Evolutionary conservation across 1,140 invertebrate genomes (phyloP).

Genomic region (Bombus sibiricus): DNA sequence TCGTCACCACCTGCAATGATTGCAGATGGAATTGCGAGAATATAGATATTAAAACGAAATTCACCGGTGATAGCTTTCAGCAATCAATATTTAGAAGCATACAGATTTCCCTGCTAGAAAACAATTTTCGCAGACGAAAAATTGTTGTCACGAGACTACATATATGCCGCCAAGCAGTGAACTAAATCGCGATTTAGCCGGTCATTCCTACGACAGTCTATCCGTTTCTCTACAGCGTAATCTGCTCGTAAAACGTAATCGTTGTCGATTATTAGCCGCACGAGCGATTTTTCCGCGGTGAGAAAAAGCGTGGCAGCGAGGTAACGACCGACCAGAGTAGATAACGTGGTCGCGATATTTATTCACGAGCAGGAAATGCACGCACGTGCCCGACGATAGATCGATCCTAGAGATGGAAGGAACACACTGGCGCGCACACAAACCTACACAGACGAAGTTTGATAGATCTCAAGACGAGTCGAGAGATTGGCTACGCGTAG

Average conservation of each 20-base stretch:
- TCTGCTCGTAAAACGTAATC: constrained; percentile 23
- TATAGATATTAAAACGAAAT: neutral
- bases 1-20: neutral
- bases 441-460: neutral
- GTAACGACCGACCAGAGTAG: neutral
- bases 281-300: neutral
- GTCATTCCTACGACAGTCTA: neutral
- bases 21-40: neutral
- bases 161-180: too few species aligned
- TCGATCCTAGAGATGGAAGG: constrained; percentile 20
- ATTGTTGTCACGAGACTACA: too few species aligned
- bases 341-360: neutral
- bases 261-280: constrained; percentile 6
- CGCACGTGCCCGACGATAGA: constrained; percentile 33
- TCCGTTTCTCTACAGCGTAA: neutral
- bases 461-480: constrained; percentile 44
- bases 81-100: neutral
- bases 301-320: neutral
- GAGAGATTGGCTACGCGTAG: constrained; percentile 60
- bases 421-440: too few species aligned
- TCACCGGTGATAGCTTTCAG: neutral
- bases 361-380: constrained; percentile 29
- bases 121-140: too few species aligned
- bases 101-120: neutral
- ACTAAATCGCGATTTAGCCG: too few species aligned